Evolutionary conservation across 2,888 invertebrate genomes (phyloP).

Genomic region (Nephrotoma appendiculata): DNA sequence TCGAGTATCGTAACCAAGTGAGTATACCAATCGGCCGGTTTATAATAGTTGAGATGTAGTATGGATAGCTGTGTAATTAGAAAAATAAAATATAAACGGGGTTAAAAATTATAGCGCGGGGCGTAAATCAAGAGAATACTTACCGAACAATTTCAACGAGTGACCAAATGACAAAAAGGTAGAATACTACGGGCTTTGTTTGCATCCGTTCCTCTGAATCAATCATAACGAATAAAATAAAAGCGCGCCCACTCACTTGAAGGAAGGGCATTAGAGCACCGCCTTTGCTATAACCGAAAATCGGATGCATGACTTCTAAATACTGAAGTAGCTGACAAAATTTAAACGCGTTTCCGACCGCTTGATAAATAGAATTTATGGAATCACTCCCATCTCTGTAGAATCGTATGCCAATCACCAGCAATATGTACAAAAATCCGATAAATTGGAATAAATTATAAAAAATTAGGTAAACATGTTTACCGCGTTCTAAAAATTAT

Average conservation of each 20-base stretch:
- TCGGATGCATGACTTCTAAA: slow-evolving; percentile 77
- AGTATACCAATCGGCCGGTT: slow-evolving; percentile 56
- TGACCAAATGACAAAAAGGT: slow-evolving; percentile 75
- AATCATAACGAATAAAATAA: slow-evolving; percentile 69
- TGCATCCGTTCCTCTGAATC: slow-evolving; percentile 78
- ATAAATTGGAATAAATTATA: slow-evolving; percentile 86
- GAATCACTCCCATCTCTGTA: slow-evolving; percentile 58
- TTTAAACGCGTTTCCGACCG: slow-evolving; percentile 62
- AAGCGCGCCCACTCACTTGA: slow-evolving; percentile 65
- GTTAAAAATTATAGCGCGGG: background rate
- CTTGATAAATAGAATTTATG: slow-evolving; percentile 51
- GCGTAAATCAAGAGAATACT: slow-evolving; percentile 10
- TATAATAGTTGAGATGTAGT: slow-evolving; percentile 70
- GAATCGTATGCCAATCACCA: slow-evolving; percentile 60
- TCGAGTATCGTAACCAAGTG: slow-evolving; percentile 85
- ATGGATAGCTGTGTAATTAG: slow-evolving; percentile 62
- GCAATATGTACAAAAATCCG: slow-evolving; percentile 63
- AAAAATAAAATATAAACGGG: slow-evolving; percentile 8
- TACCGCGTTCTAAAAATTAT: slow-evolving; percentile 53
- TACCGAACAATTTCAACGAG: slow-evolving; percentile 70
- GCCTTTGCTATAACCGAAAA: slow-evolving; percentile 78
- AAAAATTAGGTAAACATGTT: slow-evolving; percentile 69
- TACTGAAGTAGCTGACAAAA: slow-evolving; percentile 71
- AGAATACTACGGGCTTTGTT: slow-evolving; percentile 72
- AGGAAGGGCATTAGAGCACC: slow-evolving; percentile 53